Base-by-base conservation (phyloP, 2,797 vertebrate genomes). In the Karalla daura region DNA sequence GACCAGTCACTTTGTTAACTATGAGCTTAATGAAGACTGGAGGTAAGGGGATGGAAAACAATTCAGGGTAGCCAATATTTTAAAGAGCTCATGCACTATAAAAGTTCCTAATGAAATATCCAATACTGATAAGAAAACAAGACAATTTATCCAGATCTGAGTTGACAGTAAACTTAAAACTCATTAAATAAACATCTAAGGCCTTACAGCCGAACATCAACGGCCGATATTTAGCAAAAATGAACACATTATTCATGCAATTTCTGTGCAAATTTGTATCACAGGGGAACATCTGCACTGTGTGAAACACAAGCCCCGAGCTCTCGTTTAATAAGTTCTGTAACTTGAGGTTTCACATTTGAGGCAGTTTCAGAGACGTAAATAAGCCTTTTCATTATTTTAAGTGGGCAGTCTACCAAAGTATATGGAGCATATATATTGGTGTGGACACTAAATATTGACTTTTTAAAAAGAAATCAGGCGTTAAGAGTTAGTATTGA, bases 191-290 rank as follows among this genome's bases (percentile, higher is more conserved):
- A 63, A 56, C 46, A 46, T 21, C 43, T 63, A 51, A 60, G 39
- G 9, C 49, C 62, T 52, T 33, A 37, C 14, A 45, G 28, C 32
- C 44, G 83, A 74, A 85, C 74, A 76, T 74, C 32, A 82, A 63
- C 59, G 63, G 46, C 60, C n/a, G n/a, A n/a, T 71, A 67, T 74
- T 84, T 76, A 72, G 69, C 56, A 87, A 88, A 88, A 64, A 70
- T 68, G 12, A 18, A 70, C 41, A 80, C 18, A 70, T 80, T 81
- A 80, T 71, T 80, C 61, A 84, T 37, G 15, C 41, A 68, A 80
- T 81, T 76, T 85, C 41, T 54, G 83, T 88, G 55, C 72, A 83
- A 82, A 88, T 89, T 58, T 76, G 49, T 80, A 28, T 70, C 65
- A 74, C 35, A 28, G 37, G 52, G 63, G 54, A 76, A 76, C 70